Evolutionary conservation across 2,888 invertebrate species (phyloP), one percentile per base, ranked within the genome.

Genomic region (Caenorhabditis sp.): DNA sequence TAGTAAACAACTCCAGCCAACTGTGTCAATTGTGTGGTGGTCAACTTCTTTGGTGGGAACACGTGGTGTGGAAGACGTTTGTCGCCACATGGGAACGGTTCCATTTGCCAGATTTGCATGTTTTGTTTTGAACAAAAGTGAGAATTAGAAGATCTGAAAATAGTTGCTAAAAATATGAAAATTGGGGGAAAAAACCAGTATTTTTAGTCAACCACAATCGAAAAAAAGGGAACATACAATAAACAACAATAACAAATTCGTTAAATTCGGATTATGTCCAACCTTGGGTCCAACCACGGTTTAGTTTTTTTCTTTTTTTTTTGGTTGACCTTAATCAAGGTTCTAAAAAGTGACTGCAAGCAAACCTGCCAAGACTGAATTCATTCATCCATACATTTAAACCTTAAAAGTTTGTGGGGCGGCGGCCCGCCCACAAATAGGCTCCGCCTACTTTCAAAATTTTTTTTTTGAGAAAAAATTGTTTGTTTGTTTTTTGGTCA

Each of bases 1-100:
- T 93, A 94, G 89, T 95, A 93, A 89, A 95, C 93, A 12, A 95
- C 94, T 23, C 95, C 95, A 36, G 93, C 92, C 87, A 90, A 89
- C 77, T 90, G 92, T 49, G 78, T 78, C 62, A 97, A 90, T 68
- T 93, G 91, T 0, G 92, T 91, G 0, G 94, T 82, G 1, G 91
- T 89, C 23, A 96, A 78, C 82, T 91, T 93, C 87, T 92, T 89
- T 1, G 93, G 93, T 0, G 95, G 95, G 82, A 91, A 91, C 63
- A 91, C 91, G 82, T 95, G 93, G 87, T 95, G 94, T 85, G 94
- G 93, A 77, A 92, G 88, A 43, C 94, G 91, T 89, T 94, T 95
- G 88, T 96, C 94, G n/a, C 84, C 87, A 36, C 81, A 82, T 76
- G 90, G 90, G 54, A 91, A 90, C 77, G 91, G 90, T 80, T 93